Conservation (phyloP, 2,797 vertebrate genomes). For the Anas georgica region DNA sequence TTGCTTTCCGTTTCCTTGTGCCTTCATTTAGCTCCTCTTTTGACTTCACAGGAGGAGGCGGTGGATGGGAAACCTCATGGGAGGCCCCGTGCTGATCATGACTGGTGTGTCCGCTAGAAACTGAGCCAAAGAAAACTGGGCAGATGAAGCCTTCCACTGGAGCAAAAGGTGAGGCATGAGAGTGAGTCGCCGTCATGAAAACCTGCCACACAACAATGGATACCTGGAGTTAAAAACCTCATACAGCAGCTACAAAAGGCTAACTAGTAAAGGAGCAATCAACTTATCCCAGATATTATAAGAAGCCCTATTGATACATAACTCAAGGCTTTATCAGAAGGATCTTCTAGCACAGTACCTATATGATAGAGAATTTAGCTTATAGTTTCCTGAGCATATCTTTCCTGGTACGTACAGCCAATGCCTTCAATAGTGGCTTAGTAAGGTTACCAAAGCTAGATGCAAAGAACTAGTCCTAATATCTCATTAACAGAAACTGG, state of each 20-base stretch:
- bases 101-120: slow-evolving; percentile 72
- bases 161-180: slow-evolving; percentile 91
- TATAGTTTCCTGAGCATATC: not conserved
- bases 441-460: not conserved
- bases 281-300: not conserved
- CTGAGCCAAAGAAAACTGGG: slow-evolving; percentile 88
- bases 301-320: not conserved
- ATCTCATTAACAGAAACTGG: not conserved
- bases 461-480: not conserved
- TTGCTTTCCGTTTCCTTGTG: slow-evolving; percentile 91
- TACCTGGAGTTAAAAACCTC: not conserved
- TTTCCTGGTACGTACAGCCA: not conserved
- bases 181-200: slow-evolving; percentile 93
- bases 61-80: slow-evolving; percentile 75
- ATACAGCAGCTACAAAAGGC: not conserved
- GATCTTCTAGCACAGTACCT: not conserved
- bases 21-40: slow-evolving; percentile 95
- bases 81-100: slow-evolving; percentile 73
- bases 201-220: slow-evolving; percentile 77
- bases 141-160: slow-evolving; percentile 88
- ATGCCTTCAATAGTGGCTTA: rapidly evolving
- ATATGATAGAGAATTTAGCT: not conserved
- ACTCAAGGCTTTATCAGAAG: not conserved
- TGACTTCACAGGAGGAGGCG: slow-evolving; percentile 84
- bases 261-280: not conserved